A percentile compares a stretch with the other conserved stretches of the same genome.
These are phyloP conservation scores for Cossypha heuglini DNA, from an alignment of 2,797 vertebrate species.

Conservation along the genomic window DNA sequence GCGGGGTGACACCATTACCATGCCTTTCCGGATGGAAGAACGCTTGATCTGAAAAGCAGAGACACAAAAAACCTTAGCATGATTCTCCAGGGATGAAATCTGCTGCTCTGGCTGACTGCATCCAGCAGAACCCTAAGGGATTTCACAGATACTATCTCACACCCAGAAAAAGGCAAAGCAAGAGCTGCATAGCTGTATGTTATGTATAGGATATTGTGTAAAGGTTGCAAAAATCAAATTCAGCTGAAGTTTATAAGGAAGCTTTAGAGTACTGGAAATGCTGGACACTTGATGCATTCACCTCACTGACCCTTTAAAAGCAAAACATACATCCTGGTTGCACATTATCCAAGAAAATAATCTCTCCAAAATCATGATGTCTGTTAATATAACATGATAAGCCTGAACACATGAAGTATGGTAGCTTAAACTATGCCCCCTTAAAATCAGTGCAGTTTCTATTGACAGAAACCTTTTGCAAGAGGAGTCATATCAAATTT, in stretches of 20 bases:
- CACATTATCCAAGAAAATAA: not conserved
- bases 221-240: not conserved
- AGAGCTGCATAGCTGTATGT: not conserved
- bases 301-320: not conserved
- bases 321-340: not conserved
- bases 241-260: not conserved
- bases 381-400: not conserved
- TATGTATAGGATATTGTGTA: not conserved
- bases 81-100: not conserved
- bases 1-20: constrained; percentile 95
- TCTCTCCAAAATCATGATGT: not conserved
- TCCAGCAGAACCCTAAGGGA: not conserved
- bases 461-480: not conserved
- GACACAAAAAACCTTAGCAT: not conserved
- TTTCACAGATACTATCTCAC: not conserved
- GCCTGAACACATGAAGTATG: not conserved
- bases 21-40: constrained; percentile 94
- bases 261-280: not conserved
- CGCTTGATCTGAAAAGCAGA: constrained; percentile 87
- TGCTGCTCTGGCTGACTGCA: not conserved
- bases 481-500: not conserved
- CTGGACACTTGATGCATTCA: not conserved
- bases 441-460: not conserved
- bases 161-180: not conserved
- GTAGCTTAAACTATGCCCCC: not conserved